Percentiles rank a stretch among this genome's conserved stretches.
Conservation (phyloP, 2,888 invertebrate genomes). For the Idaea aversata region DNA sequence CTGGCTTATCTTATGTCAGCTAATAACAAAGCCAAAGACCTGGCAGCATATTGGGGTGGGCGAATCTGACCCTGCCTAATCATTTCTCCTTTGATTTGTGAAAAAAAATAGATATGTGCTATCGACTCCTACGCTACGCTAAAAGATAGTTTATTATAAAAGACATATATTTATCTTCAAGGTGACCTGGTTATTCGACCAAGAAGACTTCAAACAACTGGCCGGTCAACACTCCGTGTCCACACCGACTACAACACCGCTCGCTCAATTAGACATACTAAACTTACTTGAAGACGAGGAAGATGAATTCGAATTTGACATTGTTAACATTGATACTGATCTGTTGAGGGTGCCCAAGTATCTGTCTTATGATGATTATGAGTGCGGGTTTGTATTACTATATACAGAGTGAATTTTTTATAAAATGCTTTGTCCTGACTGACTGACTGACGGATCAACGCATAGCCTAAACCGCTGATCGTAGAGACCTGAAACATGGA, state of each 20-base stretch:
- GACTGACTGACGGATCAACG: no score
- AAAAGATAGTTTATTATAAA: not conserved
- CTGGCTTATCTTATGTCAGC: no score
- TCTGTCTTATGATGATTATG: constrained; percentile 39
- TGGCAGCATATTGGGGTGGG: no score
- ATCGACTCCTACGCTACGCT: no score
- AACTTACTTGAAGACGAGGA: constrained; percentile 69
- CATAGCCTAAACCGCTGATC: no score
- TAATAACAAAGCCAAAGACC: no score
- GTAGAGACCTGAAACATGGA: no score
- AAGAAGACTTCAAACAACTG: constrained; percentile 34
- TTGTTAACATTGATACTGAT: constrained; percentile 62
- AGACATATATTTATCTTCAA: constrained; percentile 15
- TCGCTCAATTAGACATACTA: constrained; percentile 35
- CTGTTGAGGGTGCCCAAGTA: constrained; percentile 53
- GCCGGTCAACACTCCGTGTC: constrained; percentile 7
- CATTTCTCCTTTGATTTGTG: no score
- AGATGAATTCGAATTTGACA: constrained; percentile 74
- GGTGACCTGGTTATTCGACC: constrained; percentile 52
- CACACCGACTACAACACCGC: not conserved
- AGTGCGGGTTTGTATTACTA: constrained; percentile 32
- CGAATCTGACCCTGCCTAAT: no score
- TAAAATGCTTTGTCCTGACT: no score
- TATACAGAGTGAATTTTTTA: no score
- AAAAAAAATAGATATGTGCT: no score